These are phyloP conservation scores for Lepeophtheirus nordmannii DNA, from an alignment of 2,888 invertebrate genomes.

Conservation along the genomic window DNA sequence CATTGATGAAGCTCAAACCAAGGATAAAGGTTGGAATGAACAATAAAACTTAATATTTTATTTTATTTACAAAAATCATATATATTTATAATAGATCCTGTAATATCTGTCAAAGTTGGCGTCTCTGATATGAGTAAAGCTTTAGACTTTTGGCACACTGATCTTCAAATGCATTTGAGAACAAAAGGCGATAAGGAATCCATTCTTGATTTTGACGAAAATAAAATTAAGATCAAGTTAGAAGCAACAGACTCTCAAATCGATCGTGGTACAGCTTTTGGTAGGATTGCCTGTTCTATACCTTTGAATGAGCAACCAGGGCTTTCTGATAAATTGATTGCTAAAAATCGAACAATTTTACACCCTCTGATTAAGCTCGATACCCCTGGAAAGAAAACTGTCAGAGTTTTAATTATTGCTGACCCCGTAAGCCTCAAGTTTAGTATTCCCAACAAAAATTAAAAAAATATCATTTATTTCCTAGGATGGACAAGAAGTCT, in stretches of 20 bases:
- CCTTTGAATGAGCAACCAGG: conserved; percentile 58
- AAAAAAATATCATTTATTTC: conserved; percentile 28
- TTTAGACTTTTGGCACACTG: conserved; percentile 64
- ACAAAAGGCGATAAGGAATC: conserved; percentile 44
- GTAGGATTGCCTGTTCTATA: conserved; percentile 83
- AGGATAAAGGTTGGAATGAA: conserved; percentile 31
- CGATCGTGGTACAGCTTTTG: conserved; percentile 75
- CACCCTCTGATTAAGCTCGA: conserved; percentile 69
- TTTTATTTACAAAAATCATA: conserved; percentile 19
- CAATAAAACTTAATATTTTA: conserved; percentile 40
- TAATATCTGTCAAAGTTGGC: conserved; percentile 58
- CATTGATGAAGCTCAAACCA: conserved; percentile 52
- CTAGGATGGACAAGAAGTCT: conserved; percentile 87
- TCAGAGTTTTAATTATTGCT: conserved; percentile 83
- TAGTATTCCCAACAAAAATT: not conserved
- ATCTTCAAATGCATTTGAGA: conserved; percentile 56
- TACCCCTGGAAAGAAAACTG: conserved; percentile 93
- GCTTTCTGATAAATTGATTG: conserved; percentile 38
- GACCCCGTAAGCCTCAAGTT: conserved; percentile 52
- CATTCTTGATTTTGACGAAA: conserved; percentile 51
- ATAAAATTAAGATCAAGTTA: conserved; percentile 62
- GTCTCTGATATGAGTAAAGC: conserved; percentile 59
- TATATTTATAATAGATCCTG: conserved; percentile 46
- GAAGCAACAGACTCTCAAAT: conserved; percentile 51
- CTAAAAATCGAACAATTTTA: conserved; percentile 49